These are phyloP conservation scores for Hippasteria phrygiana DNA, from an alignment of 53 echinoderm and acorn worm species.

Conservation along the genomic window DNA sequence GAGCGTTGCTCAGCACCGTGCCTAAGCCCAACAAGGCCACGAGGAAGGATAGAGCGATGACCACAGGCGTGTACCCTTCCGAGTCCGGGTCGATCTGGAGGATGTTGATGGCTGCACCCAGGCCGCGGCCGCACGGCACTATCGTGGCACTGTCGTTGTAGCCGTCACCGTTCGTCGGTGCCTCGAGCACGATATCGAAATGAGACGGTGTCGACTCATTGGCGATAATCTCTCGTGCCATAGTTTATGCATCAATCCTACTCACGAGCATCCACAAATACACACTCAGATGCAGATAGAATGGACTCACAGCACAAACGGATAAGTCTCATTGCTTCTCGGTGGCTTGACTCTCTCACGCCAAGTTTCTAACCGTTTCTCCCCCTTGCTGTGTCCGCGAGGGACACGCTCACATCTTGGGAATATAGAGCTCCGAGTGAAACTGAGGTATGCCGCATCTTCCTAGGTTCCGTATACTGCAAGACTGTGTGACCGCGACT, in stretches of 20 bases:
- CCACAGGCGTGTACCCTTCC: conserved; percentile 31
- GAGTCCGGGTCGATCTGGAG: conserved; percentile 32
- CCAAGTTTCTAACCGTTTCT: conserved; percentile 17
- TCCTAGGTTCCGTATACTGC: neutral
- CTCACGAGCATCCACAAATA: neutral
- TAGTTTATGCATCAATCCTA: neutral
- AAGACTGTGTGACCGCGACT: neutral
- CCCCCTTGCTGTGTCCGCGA: conserved; percentile 25
- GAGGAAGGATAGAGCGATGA: conserved; percentile 57
- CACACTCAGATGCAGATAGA: conserved; percentile 11
- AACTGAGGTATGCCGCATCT: neutral
- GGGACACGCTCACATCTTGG: conserved; percentile 52
- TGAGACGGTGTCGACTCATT: conserved; percentile 30
- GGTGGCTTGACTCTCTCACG: neutral
- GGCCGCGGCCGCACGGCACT: conserved; percentile 19
- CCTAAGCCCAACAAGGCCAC: conserved; percentile 71
- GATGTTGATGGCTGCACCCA: conserved; percentile 21
- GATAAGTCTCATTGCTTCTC: neutral
- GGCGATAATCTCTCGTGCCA: conserved; percentile 36
- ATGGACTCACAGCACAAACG: neutral
- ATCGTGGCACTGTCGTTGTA: neutral
- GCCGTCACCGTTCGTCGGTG: neutral
- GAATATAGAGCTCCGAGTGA: conserved; percentile 9
- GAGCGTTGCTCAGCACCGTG: conserved; percentile 78
- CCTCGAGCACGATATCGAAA: neutral